Percentiles rank a stretch among this genome's conserved stretches.
Evolutionary conservation across 92 coral and sea anemone genomes (phyloP).

Genomic region (Porites evermanni): DNA sequence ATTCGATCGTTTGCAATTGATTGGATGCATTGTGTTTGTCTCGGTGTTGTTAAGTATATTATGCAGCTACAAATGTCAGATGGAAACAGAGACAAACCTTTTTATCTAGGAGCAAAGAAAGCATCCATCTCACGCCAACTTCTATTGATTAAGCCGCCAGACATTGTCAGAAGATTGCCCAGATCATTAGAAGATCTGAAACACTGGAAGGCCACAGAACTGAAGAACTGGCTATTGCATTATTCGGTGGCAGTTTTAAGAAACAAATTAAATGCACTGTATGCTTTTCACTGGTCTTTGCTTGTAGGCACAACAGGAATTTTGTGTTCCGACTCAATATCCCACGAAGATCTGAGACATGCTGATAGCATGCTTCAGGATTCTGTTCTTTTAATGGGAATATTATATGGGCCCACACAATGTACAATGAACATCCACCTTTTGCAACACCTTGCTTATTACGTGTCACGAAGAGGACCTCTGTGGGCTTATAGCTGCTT

Average conservation of each 20-base stretch:
- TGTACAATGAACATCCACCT: constrained; percentile 39
- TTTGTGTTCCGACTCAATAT: constrained; percentile 36
- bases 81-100: constrained; percentile 2
- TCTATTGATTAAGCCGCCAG: constrained; percentile 62
- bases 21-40: constrained; percentile 70
- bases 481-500: constrained; percentile 55
- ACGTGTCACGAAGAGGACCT: constrained; percentile 41
- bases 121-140: constrained; percentile 9
- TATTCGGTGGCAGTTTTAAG: constrained; percentile 44
- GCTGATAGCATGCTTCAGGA: constrained; percentile 54
- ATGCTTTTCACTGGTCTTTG: constrained; percentile 48
- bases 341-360: background rate
- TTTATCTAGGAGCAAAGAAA: constrained; percentile 13
- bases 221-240: constrained; percentile 59
- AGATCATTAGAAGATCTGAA: constrained; percentile 29
- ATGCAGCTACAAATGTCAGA: constrained; percentile 20
- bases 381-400: constrained; percentile 55
- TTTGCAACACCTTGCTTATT: constrained; percentile 10
- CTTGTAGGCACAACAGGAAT: constrained; percentile 49
- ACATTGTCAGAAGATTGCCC: constrained; percentile 45
- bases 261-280: constrained; percentile 18
- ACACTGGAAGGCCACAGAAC: constrained; percentile 68
- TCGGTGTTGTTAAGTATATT: constrained; percentile 55
- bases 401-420: constrained; percentile 46
- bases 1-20: constrained; percentile 62